These are phyloP conservation scores for Frankliniella intonsa DNA, from an alignment of 2,888 invertebrate species.

Conservation along the genomic window DNA sequence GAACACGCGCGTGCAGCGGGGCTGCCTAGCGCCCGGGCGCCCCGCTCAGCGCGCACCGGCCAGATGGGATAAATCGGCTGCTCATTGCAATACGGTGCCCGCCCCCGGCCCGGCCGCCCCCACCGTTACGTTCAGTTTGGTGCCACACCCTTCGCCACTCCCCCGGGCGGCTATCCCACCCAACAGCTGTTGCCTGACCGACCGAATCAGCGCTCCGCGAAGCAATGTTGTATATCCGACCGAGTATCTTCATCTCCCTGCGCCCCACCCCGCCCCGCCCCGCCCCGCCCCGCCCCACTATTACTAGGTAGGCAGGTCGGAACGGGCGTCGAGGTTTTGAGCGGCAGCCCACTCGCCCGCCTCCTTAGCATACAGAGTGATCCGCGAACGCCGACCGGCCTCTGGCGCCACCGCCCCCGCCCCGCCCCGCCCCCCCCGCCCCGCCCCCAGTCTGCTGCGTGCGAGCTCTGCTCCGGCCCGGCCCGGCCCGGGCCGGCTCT, in stretches of 20 bases:
- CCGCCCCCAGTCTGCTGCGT: too few species aligned
- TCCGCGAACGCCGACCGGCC: slow-evolving; percentile 7
- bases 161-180: too few species aligned
- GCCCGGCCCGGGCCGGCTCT: background rate
- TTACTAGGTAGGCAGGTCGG: background rate
- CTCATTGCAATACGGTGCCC: too few species aligned
- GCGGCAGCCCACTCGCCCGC: background rate
- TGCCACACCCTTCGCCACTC: too few species aligned
- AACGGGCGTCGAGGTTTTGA: background rate
- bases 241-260: background rate
- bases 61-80: background rate
- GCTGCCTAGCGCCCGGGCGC: background rate
- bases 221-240: background rate
- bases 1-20: background rate
- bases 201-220: too few species aligned
- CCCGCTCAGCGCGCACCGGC: background rate
- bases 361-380: slow-evolving; percentile 24
- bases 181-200: too few species aligned
- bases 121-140: too few species aligned
- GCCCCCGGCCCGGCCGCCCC: too few species aligned
- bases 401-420: background rate
- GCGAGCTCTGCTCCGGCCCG: background rate
- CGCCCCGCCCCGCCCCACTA: too few species aligned
- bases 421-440: background rate
- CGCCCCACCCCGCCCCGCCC: too few species aligned